Base-by-base conservation (phyloP, 2,888 invertebrate genomes). In the Drosophila anomalata region DNA sequence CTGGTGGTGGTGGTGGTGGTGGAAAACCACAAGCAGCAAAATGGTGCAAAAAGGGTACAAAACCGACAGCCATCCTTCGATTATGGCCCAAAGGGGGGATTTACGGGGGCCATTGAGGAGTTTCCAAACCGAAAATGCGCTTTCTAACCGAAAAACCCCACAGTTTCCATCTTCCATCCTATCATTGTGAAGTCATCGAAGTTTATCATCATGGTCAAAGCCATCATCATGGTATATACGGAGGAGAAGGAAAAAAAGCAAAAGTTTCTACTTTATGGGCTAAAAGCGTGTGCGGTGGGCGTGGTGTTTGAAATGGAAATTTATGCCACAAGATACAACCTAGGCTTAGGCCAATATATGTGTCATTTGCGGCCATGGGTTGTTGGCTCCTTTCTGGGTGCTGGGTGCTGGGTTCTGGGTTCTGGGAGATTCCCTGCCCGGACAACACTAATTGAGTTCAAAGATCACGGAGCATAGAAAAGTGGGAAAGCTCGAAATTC, bases 181-280 rank as follows among this genome's bases (percentile, higher is more conserved):
- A 56, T 74, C 77, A 81, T 79, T 84, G 73, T 71, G 75, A 76
- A 84, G 81, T 84, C 84, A 83, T 83, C 84, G 82, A 79, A 85
- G 79, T 84, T 84, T 85, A 84, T 84, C 83, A 78, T 67, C 67
- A 48, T 65, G 61, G 59, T 77, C 76, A 79, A 81, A 84, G 76
- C 67, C 65, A 44, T 60, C 63, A 52, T 76, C 75, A 9, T 36
- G 22, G 22, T 24, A 24, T 6, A 24, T 50, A 17, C 17, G 20
- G 3, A 7, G 7, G 3, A n/a, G 31, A 33, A 57, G 3, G 53
- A 53, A 79, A 79, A 58, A 55, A 79, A 79, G 78, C 79, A 79
- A 79, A 73, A 79, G 79, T 79, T 65, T 51, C 50, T 39, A 12
- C 39, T 60, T 68, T 68, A 55, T 70, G 59, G 74, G 73, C 76